Base-by-base conservation (phyloP, 92 coral and sea anemone genomes). In the Paragorgia papillata region DNA sequence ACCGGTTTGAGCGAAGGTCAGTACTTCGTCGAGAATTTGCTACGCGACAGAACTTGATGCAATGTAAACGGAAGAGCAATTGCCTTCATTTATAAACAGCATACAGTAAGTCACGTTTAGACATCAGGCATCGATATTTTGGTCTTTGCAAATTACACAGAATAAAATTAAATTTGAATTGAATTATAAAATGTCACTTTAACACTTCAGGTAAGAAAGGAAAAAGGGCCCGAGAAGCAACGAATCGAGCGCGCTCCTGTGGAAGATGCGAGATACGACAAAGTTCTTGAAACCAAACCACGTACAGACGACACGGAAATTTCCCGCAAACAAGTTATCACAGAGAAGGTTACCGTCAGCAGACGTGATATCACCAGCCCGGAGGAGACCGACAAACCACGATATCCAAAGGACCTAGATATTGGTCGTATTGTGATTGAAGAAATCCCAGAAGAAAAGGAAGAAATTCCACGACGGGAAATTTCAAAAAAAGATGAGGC, bases 361-460 rank as follows among this genome's bases (percentile, higher is more conserved):
- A 56, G 17, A 22, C 29, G 62, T 56, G 62, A 22, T 22, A 56
- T 56, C 2, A 15, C 33, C 22, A 9, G 30, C 62, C 14, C 28
- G 3, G 33, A 22, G 30, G 33, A 56, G 7, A 28, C 17, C 13
- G 62, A 56, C 7, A 22, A 56, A 28, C 62, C 29, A 2, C 14
- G 31, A 22, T 56, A 56, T 56, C 33, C 62, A 3, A 56, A 56
- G 62, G 62, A 56, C 10, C 33, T 17, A 56, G 62, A 56, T 56
- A 28, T 56, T 56, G 62, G 62, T 13, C 62, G 62, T 14, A 22
- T 56, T 56, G 62, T 22, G 33, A 56, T 56, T 10, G 33, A 56
- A 56, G 30, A 22, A 56, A 14, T 56, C 1, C 28, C 28, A 56
- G 62, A 3, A 31, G 33, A 56, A 17, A 56, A 22, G 7, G 62